Conservation (phyloP, 2,113 vertebrate genomes). For the Malurus cyaneus region DNA sequence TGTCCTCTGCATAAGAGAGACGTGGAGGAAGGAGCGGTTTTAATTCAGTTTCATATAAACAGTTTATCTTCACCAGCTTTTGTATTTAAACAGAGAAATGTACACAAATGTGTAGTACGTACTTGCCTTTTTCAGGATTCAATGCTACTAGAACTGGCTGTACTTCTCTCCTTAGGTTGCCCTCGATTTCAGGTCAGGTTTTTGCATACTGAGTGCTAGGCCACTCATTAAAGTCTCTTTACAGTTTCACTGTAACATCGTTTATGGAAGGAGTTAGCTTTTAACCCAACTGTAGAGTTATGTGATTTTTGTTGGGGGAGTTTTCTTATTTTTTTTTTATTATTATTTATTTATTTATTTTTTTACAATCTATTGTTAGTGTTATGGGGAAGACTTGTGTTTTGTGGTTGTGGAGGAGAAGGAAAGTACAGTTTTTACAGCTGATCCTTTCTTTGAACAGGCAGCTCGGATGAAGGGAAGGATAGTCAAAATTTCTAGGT, state of each 20-base stretch:
- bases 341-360: too few species aligned
- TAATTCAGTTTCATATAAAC: accelerated
- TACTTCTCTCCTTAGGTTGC: neutral
- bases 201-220: neutral
- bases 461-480: neutral
- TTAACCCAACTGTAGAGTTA: neutral
- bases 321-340: too few species aligned
- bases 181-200: accelerated
- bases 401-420: neutral
- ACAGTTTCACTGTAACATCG: neutral
- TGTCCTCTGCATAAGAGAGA: too few species aligned
- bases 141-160: accelerated
- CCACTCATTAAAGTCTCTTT: neutral
- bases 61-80: neutral
- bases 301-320: neutral
- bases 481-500: accelerated
- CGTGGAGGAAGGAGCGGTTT: neutral
- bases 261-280: neutral
- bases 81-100: neutral
- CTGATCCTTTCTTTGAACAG: neutral
- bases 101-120: accelerated
- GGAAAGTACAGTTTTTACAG: neutral
- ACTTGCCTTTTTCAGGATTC: neutral
- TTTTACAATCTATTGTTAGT: neutral
- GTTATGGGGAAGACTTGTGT: neutral